Percentiles rank a stretch among this genome's conserved stretches.
Evolutionary conservation across 1,140 invertebrate genomes (phyloP).

Genomic region (Meloidogyne exigua): DNA sequence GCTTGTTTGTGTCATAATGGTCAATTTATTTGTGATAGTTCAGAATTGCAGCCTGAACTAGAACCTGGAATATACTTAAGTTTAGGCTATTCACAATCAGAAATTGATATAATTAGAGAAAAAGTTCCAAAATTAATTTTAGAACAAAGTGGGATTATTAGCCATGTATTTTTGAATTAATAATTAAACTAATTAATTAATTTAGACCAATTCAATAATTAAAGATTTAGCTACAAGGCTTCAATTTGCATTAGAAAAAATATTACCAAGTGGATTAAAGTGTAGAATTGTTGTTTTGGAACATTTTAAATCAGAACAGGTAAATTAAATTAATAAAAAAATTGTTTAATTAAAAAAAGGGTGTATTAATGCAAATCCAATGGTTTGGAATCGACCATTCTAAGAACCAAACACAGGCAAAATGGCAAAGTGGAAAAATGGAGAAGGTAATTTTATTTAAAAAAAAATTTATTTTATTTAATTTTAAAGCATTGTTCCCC

Average conservation of each 20-base stretch:
- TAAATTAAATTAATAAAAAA: neutral
- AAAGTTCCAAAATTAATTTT: slow-evolving; percentile 45
- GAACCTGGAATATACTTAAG: slow-evolving; percentile 50
- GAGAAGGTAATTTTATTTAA: slow-evolving; percentile 52
- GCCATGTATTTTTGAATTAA: slow-evolving; percentile 30
- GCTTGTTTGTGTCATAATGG: slow-evolving; percentile 57
- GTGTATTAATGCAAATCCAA: slow-evolving; percentile 57
- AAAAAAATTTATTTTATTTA: slow-evolving; percentile 28
- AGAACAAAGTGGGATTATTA: slow-evolving; percentile 46
- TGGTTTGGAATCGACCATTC: slow-evolving; percentile 56
- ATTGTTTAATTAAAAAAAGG: neutral
- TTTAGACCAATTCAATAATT: slow-evolving; percentile 39
- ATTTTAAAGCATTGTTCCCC: slow-evolving; percentile 38
- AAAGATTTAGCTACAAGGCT: slow-evolving; percentile 56
- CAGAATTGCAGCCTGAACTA: slow-evolving; percentile 44
- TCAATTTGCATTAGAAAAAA: slow-evolving; percentile 57
- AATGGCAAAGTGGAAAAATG: slow-evolving; percentile 55
- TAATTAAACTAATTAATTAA: slow-evolving; percentile 9
- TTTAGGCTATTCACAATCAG: slow-evolving; percentile 48
- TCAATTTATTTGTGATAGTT: slow-evolving; percentile 59
- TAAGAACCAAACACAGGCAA: slow-evolving; percentile 41
- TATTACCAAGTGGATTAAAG: slow-evolving; percentile 51
- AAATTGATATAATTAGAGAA: slow-evolving; percentile 44
- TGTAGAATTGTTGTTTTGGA: slow-evolving; percentile 56
- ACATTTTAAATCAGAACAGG: slow-evolving; percentile 37